phyloP scores from a whole-genome alignment of 1,140 invertebrate species.

The Drosophila micromelanica region DNA sequence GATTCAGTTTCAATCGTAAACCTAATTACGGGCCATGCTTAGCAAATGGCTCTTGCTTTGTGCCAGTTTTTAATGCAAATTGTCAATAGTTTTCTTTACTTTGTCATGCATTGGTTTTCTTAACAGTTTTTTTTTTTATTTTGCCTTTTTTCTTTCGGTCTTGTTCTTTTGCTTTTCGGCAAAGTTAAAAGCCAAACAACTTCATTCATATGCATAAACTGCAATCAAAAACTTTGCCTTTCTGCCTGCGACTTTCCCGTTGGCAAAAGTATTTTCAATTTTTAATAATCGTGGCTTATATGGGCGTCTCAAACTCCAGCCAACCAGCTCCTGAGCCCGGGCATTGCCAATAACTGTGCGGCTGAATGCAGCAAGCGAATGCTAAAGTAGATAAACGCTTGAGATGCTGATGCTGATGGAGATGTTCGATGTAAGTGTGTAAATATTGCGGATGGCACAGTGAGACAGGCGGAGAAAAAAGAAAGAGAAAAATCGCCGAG shows the following conservation, averaged over 20 bases:
- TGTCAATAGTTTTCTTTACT: conserved; percentile 48
- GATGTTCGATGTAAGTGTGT: conserved; percentile 28
- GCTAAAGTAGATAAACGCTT: conserved; percentile 25
- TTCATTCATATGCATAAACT: conserved; percentile 77
- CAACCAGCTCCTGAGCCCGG: conserved; percentile 5
- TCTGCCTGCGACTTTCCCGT: conserved; percentile 11
- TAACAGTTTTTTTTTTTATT: neutral
- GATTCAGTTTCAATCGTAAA: conserved; percentile 35
- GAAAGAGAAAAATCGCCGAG: neutral
- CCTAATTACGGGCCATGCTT: conserved; percentile 50
- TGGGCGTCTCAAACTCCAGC: conserved; percentile 5
- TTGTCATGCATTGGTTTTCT: neutral
- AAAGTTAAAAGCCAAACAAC: conserved; percentile 65
- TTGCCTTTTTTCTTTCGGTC: conserved; percentile 11
- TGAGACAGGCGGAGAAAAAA: neutral
- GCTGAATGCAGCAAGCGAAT: conserved; percentile 10
- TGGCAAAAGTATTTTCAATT: conserved; percentile 65
- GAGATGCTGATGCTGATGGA: conserved; percentile 19
- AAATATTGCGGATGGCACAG: conserved; percentile 12
- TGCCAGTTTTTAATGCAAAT: conserved; percentile 62
- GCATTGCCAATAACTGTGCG: conserved; percentile 30
- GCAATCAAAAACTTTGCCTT: conserved; percentile 52
- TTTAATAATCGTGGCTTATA: conserved; percentile 78
- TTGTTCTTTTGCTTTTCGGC: conserved; percentile 43
- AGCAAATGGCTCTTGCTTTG: conserved; percentile 27